Percentiles rank a stretch among this genome's conserved stretches.
These are phyloP conservation scores for Sebastes glaucus DNA, from an alignment of 2,797 vertebrate species.

Conservation along the genomic window DNA sequence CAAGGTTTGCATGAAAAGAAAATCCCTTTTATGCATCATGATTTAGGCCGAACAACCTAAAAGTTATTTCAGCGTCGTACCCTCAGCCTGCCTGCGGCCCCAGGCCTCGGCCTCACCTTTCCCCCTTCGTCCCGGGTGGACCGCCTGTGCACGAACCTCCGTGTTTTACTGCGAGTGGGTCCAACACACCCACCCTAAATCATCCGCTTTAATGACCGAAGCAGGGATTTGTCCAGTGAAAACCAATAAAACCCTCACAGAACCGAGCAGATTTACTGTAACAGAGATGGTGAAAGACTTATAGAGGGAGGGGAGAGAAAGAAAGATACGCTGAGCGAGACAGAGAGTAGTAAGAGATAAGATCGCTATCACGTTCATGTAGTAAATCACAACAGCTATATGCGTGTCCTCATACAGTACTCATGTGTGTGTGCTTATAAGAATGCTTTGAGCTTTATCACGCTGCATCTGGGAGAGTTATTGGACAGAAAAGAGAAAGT, in stretches of 20 bases:
- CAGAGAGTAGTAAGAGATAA: slow-evolving; percentile 52
- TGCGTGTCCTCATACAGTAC: neutral
- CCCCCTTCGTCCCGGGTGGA: slow-evolving; percentile 21
- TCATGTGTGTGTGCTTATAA: neutral
- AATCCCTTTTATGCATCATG: neutral
- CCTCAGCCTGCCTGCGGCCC: neutral
- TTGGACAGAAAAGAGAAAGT: slow-evolving; percentile 17
- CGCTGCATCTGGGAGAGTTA: slow-evolving; percentile 41
- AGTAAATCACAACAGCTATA: slow-evolving; percentile 56
- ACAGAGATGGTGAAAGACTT: slow-evolving; percentile 4
- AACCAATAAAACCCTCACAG: slow-evolving; percentile 64
- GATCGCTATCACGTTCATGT: slow-evolving; percentile 46
- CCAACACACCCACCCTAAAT: slow-evolving; percentile 61
- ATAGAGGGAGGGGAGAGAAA: neutral
- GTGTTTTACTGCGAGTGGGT: slow-evolving; percentile 30
- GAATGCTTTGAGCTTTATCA: slow-evolving; percentile 45
- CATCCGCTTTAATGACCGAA: slow-evolving; percentile 63
- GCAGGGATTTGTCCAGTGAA: slow-evolving; percentile 38
- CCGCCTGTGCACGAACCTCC: slow-evolving; percentile 5
- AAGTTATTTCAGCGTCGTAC: neutral
- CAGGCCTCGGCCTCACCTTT: slow-evolving; percentile 26
- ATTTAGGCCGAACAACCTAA: neutral
- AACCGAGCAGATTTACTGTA: slow-evolving; percentile 59
- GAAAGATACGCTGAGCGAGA: slow-evolving; percentile 15
- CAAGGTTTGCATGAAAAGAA: neutral